A percentile compares a stretch with the other conserved stretches of the same genome.
phyloP scores from a whole-genome alignment of 2,113 vertebrate species.

The Martes martes region DNA sequence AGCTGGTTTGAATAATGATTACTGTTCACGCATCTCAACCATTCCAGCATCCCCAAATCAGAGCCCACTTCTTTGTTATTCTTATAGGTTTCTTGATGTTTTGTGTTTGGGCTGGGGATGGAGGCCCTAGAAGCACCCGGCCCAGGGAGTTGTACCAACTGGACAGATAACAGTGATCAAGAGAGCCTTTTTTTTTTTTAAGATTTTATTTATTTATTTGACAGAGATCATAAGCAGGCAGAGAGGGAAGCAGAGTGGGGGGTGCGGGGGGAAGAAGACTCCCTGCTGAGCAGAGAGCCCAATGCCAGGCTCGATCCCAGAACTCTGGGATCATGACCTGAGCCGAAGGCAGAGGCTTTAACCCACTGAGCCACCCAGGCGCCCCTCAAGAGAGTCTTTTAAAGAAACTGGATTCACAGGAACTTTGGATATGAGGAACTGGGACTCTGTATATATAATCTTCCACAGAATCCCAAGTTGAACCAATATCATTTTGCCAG shows the following conservation, averaged over 20 bases:
- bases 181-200: neutral
- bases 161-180: neutral
- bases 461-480: neutral
- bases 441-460: neutral
- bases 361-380: too few species aligned
- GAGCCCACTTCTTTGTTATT: neutral
- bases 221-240: too few species aligned
- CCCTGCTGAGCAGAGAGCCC: too few species aligned
- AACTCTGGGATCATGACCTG: too few species aligned
- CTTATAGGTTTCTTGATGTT: neutral
- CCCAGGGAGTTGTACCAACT: neutral
- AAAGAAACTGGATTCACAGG: neutral
- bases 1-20: slow-evolving; percentile 49
- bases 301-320: too few species aligned
- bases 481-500: neutral
- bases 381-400: neutral
- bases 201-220: too few species aligned
- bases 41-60: neutral
- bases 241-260: too few species aligned
- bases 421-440: neutral
- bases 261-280: too few species aligned
- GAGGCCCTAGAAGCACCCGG: neutral
- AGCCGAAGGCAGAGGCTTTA: too few species aligned
- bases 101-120: neutral
- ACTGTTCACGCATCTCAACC: slow-evolving; percentile 15